phyloP scores from a whole-genome alignment of 2,797 vertebrate species.

The Pseudocheirus occidentalis region DNA sequence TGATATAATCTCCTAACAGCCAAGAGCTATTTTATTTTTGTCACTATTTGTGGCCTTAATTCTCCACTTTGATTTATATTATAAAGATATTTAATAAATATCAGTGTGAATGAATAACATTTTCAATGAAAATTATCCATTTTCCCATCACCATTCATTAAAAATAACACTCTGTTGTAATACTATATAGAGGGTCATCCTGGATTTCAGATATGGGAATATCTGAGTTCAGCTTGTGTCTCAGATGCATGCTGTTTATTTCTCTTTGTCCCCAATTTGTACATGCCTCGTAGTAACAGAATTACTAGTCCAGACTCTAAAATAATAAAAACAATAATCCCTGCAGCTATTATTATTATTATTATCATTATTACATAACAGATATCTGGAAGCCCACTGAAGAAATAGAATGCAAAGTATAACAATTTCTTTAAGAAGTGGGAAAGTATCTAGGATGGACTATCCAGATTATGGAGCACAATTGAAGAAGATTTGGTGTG shows the following conservation, averaged over 20 bases:
- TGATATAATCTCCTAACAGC: neutral
- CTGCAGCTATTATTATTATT: neutral
- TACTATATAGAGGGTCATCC: neutral
- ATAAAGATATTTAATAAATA: neutral
- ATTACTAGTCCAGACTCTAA: neutral
- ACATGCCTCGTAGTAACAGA: neutral
- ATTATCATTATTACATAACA: neutral
- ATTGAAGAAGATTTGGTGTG: neutral
- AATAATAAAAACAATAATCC: neutral
- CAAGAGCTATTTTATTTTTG: neutral
- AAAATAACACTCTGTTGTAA: neutral
- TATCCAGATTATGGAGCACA: neutral
- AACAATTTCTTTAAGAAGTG: neutral
- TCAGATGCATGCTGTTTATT: neutral
- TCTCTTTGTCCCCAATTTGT: neutral
- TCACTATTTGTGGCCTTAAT: neutral
- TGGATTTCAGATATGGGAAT: neutral
- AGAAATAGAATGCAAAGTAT: neutral
- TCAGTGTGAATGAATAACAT: neutral
- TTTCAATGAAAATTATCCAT: neutral
- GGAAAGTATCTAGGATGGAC: neutral
- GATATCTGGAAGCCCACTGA: neutral
- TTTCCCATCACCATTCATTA: neutral
- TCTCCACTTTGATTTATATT: neutral
- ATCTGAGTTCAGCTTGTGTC: neutral